Evolutionary conservation across 1,140 invertebrate species (phyloP).

Genomic region (Ceratitis capitata): DNA sequence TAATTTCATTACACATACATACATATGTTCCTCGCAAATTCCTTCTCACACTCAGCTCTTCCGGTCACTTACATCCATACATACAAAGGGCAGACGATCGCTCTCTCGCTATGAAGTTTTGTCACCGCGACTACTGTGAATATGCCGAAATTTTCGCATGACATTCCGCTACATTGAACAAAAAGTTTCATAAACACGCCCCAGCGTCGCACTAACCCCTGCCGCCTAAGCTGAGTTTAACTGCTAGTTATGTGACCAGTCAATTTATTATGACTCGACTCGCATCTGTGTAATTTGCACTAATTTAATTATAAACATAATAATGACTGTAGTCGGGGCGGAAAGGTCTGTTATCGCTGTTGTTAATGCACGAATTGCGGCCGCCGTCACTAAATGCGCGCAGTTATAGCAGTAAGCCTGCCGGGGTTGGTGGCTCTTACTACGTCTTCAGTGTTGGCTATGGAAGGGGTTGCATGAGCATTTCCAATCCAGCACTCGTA

Average conservation of each 20-base stretch:
- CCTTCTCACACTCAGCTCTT: neutral
- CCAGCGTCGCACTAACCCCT: neutral
- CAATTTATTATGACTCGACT: slow-evolving; percentile 22
- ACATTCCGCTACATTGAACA: neutral
- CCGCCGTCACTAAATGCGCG: slow-evolving; percentile 8
- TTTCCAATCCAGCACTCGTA: neutral
- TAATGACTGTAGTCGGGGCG: slow-evolving; percentile 23
- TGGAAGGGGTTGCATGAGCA: neutral
- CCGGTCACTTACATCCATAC: neutral
- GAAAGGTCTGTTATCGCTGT: slow-evolving; percentile 28
- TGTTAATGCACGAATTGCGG: slow-evolving; percentile 5
- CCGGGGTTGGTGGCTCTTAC: neutral
- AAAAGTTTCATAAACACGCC: neutral
- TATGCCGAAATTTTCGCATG: neutral
- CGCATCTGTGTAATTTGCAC: slow-evolving; percentile 37
- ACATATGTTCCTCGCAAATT: neutral
- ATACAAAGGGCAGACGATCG: neutral
- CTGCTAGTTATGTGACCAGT: slow-evolving; percentile 1
- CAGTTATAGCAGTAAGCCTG: neutral
- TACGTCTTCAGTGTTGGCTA: no score
- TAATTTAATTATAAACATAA: slow-evolving; percentile 37
- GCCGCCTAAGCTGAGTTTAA: neutral
- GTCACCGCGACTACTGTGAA: neutral
- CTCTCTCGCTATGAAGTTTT: no score
- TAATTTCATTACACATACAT: neutral